A percentile compares a stretch with the other conserved stretches of the same genome.
Conservation (phyloP, 2,888 invertebrate genomes). For the Synanthedon vespiformis region DNA sequence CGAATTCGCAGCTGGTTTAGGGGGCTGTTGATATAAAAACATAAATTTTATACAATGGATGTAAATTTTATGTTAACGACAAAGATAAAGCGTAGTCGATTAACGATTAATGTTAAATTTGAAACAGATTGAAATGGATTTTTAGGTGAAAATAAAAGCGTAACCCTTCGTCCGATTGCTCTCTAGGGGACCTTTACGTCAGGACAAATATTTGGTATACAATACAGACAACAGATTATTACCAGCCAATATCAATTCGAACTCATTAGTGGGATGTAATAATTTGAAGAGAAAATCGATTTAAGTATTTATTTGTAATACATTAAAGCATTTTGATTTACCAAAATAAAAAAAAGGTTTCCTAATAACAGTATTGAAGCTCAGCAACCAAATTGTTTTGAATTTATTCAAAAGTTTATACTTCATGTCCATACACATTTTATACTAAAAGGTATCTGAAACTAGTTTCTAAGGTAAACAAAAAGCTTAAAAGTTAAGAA, state of each 20-base stretch:
- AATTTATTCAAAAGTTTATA: no score
- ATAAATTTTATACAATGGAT: background rate
- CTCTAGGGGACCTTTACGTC: constrained; percentile 3
- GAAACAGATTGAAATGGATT: constrained; percentile 11
- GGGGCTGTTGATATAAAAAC: no score
- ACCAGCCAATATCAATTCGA: no score
- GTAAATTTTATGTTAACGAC: constrained; percentile 2
- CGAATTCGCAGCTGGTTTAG: no score
- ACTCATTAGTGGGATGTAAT: no score
- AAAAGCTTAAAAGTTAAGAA: background rate
- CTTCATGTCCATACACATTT: no score
- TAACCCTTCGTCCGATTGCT: constrained; percentile 11
- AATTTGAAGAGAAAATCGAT: no score
- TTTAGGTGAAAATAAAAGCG: constrained; percentile 5
- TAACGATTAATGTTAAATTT: constrained; percentile 10
- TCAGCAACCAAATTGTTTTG: no score
- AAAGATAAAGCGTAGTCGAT: constrained; percentile 10
- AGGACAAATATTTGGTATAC: background rate
- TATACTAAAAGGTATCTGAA: no score
- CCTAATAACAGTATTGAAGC: no score
- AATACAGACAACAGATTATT: background rate
- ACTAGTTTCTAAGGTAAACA: background rate
- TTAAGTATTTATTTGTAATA: background rate
- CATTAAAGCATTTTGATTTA: no score
- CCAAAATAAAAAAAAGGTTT: no score